Base-by-base conservation (phyloP, 30 jellyfish, hydroid and myxozoan species). In the Hydractinia echinata region DNA sequence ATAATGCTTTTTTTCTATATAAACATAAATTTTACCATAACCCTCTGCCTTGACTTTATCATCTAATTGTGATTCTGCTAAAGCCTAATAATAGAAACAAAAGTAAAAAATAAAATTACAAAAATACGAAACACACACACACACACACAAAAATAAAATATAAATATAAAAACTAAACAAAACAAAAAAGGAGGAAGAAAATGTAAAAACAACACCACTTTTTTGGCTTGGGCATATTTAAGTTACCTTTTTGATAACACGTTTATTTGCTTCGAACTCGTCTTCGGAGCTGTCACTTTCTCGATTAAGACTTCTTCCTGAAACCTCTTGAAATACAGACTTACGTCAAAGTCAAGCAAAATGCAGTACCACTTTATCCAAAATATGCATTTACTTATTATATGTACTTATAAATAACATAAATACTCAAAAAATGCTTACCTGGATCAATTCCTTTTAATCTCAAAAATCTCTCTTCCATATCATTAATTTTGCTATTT, bases 391-490 rank as follows among this genome's bases (percentile, higher is more conserved):
- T 67, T 67, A 9, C 77, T 67, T 9, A 10, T 67, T 8, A 48
- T 67, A 13, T 58, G 69, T 3, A 58, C 3, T 16, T 58, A 58
- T 11, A 58, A 58, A 58, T 58, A 58, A 58, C 19, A 3, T 13
- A 58, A 58, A 58, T 11, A 58, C 18, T 58, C 15, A 58, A 13
- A 58, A 58, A 58, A 58, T 58, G 19, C 3, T 58, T 84, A 89
- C 97, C 90, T 71, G 95, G 91, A 44, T 87, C 96, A 54, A 84
- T 51, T 5, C 94, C 99, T 67, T 87, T 93, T 55, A 93, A 77
- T 53, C 60, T 81, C 51, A 83, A 77, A 44, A 93, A 84, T 77
- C 96, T 72, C 39, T 49, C 54, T 50, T 74, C 83, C 8, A 74
- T 16, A 74, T 74, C 83, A 8, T 4, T 30, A 55, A 74, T 67